phyloP scores from a whole-genome alignment of 2,888 invertebrate genomes.

The Schizaphis graminum region DNA sequence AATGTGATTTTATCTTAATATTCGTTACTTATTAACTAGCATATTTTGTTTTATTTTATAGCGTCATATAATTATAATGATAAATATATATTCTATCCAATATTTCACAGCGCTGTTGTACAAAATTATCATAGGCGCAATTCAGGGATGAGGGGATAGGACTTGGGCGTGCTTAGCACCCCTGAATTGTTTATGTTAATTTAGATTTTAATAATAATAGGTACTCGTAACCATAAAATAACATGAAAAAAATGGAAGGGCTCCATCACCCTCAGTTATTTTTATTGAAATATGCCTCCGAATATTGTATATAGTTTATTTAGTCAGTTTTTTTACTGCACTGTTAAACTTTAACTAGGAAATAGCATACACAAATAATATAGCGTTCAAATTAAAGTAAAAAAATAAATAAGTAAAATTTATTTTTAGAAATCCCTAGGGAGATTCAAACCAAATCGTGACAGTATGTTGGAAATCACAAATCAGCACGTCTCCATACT shows the following conservation, averaged over 20 bases:
- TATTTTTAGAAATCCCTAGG: background rate
- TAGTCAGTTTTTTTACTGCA: background rate
- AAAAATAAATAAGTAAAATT: background rate
- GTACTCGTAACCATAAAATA: no score
- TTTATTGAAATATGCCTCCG: no score
- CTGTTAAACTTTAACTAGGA: background rate
- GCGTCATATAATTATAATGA: background rate
- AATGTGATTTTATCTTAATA: background rate
- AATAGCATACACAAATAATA: background rate
- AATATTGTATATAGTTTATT: no score
- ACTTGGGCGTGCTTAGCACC: no score
- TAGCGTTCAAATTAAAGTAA: background rate
- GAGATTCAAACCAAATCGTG: background rate
- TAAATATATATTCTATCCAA: background rate
- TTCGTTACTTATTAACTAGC: background rate
- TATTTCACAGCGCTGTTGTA: background rate
- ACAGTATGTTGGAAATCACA: background rate
- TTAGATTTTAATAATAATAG: no score
- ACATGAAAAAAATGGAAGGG: no score
- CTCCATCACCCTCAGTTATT: no score
- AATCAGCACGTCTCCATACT: background rate
- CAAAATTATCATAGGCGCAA: background rate
- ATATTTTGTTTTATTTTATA: background rate
- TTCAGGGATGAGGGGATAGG: no score
- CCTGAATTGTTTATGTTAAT: no score